phyloP scores from a whole-genome alignment of 2,797 vertebrate genomes.

The Danio kyathit region DNA sequence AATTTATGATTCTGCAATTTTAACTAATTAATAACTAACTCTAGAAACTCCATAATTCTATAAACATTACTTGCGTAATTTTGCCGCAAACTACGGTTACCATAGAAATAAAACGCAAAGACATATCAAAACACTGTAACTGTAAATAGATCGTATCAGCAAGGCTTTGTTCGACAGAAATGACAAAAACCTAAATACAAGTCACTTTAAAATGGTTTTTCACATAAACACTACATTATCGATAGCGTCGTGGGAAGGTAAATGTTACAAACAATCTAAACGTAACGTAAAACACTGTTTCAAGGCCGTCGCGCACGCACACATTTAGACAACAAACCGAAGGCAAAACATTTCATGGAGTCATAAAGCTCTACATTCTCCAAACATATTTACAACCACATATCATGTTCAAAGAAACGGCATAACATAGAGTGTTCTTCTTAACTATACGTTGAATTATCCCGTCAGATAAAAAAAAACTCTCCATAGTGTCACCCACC shows the following conservation, averaged over 20 bases:
- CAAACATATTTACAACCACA: no score
- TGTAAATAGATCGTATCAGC: not conserved
- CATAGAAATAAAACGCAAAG: not conserved
- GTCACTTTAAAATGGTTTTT: no score
- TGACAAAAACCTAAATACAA: not conserved
- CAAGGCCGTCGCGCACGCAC: slow-evolving; percentile 8
- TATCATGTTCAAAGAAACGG: not conserved
- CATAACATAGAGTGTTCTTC: not conserved
- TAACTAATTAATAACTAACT: not conserved
- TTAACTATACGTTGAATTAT: not conserved
- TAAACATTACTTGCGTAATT: not conserved
- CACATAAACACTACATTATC: not conserved
- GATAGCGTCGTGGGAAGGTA: not conserved
- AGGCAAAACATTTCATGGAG: not conserved
- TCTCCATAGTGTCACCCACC: slow-evolving; percentile 5
- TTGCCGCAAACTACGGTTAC: not conserved
- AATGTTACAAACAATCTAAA: not conserved
- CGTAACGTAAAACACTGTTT: slow-evolving; percentile 4
- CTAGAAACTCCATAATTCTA: no score
- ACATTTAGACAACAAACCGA: slow-evolving; percentile 1
- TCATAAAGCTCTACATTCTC: not conserved
- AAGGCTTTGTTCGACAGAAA: not conserved
- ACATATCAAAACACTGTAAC: not conserved
- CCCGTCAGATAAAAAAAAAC: not conserved
- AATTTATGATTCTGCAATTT: not conserved